phyloP scores from a whole-genome alignment of 2,797 vertebrate species.

The Artibeus lituratus region DNA sequence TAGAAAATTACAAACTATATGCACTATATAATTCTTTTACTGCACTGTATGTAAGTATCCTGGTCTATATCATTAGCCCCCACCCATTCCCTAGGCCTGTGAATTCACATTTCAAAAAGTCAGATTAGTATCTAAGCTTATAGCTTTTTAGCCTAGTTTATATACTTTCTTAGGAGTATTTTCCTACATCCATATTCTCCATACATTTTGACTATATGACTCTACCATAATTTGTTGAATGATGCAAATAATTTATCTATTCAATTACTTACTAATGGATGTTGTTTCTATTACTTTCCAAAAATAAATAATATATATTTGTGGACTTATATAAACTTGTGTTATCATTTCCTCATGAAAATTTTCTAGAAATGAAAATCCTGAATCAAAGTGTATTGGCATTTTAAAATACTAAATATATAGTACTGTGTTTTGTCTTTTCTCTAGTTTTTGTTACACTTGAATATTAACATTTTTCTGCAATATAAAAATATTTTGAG shows the following conservation, averaged over 20 bases:
- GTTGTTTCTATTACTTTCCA: background rate
- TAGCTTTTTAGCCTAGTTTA: background rate
- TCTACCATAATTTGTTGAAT: background rate
- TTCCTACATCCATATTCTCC: background rate
- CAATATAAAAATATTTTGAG: background rate
- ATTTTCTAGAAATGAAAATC: constrained; percentile 4
- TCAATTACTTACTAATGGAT: background rate
- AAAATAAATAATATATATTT: background rate
- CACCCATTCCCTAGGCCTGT: background rate
- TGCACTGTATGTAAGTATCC: background rate
- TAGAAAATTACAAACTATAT: background rate
- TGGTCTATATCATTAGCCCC: background rate
- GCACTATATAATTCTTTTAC: background rate
- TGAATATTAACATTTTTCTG: background rate
- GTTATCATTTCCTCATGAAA: background rate
- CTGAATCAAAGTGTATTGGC: background rate
- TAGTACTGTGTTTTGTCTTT: background rate
- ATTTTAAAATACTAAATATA: background rate
- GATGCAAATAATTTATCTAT: background rate
- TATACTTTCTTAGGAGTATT: background rate
- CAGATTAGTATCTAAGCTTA: background rate
- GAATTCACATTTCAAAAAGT: background rate
- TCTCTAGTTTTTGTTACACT: background rate
- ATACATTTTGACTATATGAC: background rate
- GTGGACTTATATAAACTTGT: background rate